Evolutionary conservation across 2,797 vertebrate genomes (phyloP).

Genomic region (Syngnathus acus): DNA sequence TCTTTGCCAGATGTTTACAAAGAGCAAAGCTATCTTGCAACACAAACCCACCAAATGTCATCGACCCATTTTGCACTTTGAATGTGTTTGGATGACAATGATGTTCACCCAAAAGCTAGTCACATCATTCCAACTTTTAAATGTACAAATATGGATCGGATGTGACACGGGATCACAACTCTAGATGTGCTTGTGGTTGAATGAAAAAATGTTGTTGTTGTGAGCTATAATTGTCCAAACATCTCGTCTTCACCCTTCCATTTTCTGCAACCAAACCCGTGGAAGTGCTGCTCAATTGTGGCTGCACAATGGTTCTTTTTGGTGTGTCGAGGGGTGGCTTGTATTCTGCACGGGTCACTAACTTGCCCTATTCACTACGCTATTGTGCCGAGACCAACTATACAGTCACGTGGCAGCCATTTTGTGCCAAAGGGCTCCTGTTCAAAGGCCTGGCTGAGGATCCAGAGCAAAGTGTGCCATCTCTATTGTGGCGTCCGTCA

Average conservation of each 20-base stretch:
- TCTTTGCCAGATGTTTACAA: conserved; percentile 2
- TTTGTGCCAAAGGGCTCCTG: conserved; percentile 51
- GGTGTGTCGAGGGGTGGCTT: conserved; percentile 32
- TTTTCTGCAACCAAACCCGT: conserved; percentile 22
- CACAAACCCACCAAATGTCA: background rate
- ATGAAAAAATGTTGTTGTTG: conserved; percentile 1
- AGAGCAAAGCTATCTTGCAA: background rate
- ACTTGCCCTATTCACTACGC: conserved; percentile 41
- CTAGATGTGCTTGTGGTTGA: background rate
- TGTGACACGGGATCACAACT: background rate
- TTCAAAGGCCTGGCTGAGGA: conserved; percentile 43
- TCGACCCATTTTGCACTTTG: background rate
- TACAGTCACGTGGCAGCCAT: conserved; percentile 56
- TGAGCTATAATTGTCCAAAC: conserved; percentile 15
- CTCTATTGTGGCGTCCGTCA: conserved; percentile 28
- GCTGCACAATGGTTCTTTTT: conserved; percentile 35
- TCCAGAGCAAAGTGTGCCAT: conserved; percentile 48
- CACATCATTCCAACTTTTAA: background rate
- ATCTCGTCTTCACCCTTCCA: conserved; percentile 12
- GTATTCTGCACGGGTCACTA: conserved; percentile 53
- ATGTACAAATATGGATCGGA: background rate
- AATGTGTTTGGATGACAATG: background rate
- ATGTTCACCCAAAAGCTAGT: background rate
- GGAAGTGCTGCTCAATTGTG: conserved; percentile 28
- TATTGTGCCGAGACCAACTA: conserved; percentile 43